Conservation (phyloP, 2,113 vertebrate species). For the Oryzias celebensis region DNA sequence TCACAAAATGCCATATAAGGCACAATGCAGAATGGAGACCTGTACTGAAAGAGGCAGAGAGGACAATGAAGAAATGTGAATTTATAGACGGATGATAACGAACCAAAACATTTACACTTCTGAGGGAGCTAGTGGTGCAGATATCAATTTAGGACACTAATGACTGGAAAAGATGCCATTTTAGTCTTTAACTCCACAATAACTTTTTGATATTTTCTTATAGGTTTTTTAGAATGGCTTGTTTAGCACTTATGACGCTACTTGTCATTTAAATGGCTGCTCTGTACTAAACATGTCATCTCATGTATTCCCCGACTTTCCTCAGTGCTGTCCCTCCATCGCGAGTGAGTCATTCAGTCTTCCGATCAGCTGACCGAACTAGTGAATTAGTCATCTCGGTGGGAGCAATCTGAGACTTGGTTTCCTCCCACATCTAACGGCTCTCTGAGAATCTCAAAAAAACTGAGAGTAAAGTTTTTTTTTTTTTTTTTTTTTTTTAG, state of each 20-base stretch:
- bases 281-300: conserved; percentile 15
- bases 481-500: not conserved
- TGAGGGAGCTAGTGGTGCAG: not conserved
- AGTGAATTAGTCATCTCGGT: conserved; percentile 52
- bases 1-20: conserved; percentile 67
- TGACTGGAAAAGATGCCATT: not conserved
- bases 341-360: conserved; percentile 22
- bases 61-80: conserved; percentile 13
- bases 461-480: conserved; percentile 18
- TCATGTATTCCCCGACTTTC: conserved; percentile 6
- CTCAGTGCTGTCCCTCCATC: conserved; percentile 1
- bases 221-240: too few species aligned
- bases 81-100: conserved; percentile 18
- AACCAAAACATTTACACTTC: conserved; percentile 11
- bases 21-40: conserved; percentile 46
- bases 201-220: too few species aligned
- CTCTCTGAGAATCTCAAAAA: conserved; percentile 44
- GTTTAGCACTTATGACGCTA: not conserved
- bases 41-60: conserved; percentile 11
- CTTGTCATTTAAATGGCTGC: not conserved
- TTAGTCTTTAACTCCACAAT: too few species aligned
- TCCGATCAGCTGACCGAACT: conserved; percentile 23
- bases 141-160: not conserved
- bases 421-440: conserved; percentile 39
- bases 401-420: conserved; percentile 47